phyloP scores from a whole-genome alignment of 2,113 vertebrate genomes.

The Hucho hucho region DNA sequence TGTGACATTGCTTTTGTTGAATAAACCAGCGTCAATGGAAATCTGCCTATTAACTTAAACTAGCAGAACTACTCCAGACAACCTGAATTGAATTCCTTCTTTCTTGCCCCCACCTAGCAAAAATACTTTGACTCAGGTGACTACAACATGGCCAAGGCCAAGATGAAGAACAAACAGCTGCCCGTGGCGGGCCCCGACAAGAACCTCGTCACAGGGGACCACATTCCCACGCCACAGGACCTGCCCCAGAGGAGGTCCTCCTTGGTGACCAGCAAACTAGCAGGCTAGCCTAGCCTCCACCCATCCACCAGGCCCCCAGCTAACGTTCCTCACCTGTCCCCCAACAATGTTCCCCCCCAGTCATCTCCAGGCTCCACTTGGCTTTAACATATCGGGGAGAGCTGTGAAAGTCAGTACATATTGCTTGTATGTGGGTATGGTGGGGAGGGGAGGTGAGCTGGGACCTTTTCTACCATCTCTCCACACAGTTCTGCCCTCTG shows the following conservation, averaged over 20 bases:
- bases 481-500: conserved; percentile 42
- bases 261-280: conserved; percentile 95
- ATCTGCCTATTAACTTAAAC: too few species aligned
- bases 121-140: conserved; percentile 99
- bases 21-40: too few species aligned
- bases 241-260: conserved; percentile 95
- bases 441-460: conserved; percentile 28
- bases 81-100: neutral
- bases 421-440: conserved; percentile 62
- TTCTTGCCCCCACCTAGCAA: conserved; percentile 76
- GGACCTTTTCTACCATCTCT: conserved; percentile 43
- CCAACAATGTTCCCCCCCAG: conserved; percentile 35
- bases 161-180: conserved; percentile 98
- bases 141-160: conserved; percentile 99
- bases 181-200: conserved; percentile 88
- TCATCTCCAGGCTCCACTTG: conserved; percentile 44
- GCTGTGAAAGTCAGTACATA: conserved; percentile 61
- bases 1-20: too few species aligned
- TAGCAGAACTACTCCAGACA: neutral
- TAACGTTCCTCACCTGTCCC: conserved; percentile 42
- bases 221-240: conserved; percentile 97
- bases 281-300: conserved; percentile 80
- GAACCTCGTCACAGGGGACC: conserved; percentile 94
- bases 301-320: conserved; percentile 49
- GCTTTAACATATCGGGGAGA: conserved; percentile 67